Conservation (phyloP, 2,888 invertebrate species). For the Nomada ruficornis region DNA sequence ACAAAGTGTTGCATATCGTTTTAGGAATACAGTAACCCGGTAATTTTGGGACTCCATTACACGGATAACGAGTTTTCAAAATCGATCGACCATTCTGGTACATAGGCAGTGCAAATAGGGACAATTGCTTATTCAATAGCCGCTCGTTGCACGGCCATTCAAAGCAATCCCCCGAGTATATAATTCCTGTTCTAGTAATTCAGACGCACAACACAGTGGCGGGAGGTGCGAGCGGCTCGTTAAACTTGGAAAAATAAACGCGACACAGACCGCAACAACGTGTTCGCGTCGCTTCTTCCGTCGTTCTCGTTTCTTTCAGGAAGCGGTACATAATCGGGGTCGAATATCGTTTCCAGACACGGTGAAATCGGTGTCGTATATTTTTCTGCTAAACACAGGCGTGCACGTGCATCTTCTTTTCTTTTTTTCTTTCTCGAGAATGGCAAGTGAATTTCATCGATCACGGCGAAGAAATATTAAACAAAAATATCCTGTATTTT, state of each 20-base stretch:
- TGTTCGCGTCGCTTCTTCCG: no score
- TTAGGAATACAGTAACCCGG: conserved; percentile 3
- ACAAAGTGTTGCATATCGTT: background rate
- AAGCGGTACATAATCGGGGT: conserved; percentile 6
- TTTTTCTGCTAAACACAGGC: conserved; percentile 5
- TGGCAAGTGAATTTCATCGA: background rate
- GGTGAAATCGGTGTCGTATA: conserved; percentile 23
- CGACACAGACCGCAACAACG: background rate
- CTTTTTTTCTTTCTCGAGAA: background rate
- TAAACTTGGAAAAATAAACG: conserved; percentile 32
- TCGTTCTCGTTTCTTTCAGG: background rate
- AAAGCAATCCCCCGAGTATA: conserved; percentile 52
- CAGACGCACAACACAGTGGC: conserved; percentile 5
- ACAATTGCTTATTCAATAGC: conserved; percentile 62
- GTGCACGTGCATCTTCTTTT: background rate
- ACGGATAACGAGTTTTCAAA: conserved; percentile 53
- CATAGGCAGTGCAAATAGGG: background rate
- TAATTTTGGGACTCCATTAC: conserved; percentile 58
- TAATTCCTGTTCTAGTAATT: conserved; percentile 55
- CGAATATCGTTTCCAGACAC: conserved; percentile 11
- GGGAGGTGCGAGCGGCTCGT: conserved; percentile 28
- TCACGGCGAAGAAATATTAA: no score
- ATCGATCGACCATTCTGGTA: conserved; percentile 41
- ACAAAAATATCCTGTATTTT: no score
- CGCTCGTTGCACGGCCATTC: conserved; percentile 53